Evolutionary conservation across 2,888 invertebrate species (phyloP), one percentile per base, ranked within the genome.

Genomic region (Pammene fasciana): DNA sequence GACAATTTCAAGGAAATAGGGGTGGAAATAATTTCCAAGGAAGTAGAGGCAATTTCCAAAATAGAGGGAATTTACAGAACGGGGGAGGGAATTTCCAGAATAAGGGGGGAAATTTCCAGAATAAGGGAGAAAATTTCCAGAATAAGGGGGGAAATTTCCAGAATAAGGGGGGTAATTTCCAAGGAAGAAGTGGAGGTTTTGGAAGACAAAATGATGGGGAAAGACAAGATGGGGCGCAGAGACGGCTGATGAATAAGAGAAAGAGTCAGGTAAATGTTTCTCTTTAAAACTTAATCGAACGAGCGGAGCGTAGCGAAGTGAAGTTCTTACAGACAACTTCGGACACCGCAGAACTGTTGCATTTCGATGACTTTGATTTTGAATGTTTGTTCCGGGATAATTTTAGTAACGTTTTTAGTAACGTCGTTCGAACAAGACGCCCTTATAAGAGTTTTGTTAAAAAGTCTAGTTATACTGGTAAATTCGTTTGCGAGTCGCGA

Each of bases 201-300:
- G 64, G 64, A 14, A 43, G 11, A 13, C 41, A 59, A n/a, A 45
- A 55, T 10, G 64, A 64, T 14, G 64, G 54, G 11, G 56, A 45
- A 0, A 16, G 16, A n/a, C 16, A 34, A 16, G 55, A 46, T 10
- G 65, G 65, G 5, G 65, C 45, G 36, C 78, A 80, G 1, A 85
- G 90, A 71, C 80, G 92, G 50, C 72, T 92, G 9, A 80, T 84
- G 83, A 80, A 89, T 68, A 92, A 92, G 70, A 86, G 90, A 70
- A 85, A 86, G 70, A 77, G 74, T 78, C 81, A 86, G 85, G 91
- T 91, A 77, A 68, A 72, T 48, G 55, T 7, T 52, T 52, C 26
- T 26, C 26, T 26, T 4, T 26, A 26, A 26, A 26, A 26, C 26
- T 26, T 26, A 26, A 26, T 4, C 26, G 26, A 26, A 26, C 26